Base-by-base conservation (phyloP, 2,113 vertebrate genomes). In the Hippocampus comes region DNA sequence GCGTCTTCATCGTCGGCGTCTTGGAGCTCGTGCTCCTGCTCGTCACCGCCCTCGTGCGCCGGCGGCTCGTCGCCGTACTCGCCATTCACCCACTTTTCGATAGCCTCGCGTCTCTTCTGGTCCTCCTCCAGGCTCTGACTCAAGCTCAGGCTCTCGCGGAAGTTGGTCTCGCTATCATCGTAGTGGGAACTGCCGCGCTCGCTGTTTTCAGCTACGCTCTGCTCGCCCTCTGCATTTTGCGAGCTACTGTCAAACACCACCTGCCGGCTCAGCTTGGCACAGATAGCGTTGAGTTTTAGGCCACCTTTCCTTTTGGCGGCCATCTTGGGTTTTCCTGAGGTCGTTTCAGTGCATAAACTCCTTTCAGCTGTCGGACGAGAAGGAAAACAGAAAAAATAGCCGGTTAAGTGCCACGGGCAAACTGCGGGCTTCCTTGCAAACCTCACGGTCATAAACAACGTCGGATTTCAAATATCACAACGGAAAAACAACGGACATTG, bases 271-370 rank as follows among this genome's bases (percentile, higher is more conserved):
- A 99, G 94, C 94, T 99, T 99, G 94, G 97, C 97, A 87, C 97
- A 99, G 94, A 99, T 99, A 78, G 96, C 97, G 0, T 99, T 99
- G 60, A 99, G 94, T 90, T 99, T 99, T 94, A 99, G 95, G 95
- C 97, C 97, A 88, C 97, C 96, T 95, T 99, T 99, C 92, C 97
- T 96, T 93, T 99, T 99, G 94, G 96, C 93, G 87, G 97, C 97
- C 97, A 98, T 99, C 48, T 95, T 93, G 91, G 95, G 90, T 94
- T 95, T 98, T 95, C 96, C 95, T 95, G 97, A 93, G 91, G 94
- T 94, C 85, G 93, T 90, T 94, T 98, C 95, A 91, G 95, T 94
- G 95, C 96, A 97, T 95, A 95, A 94, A 94, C 93, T 94, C 94
- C 96, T 96, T 96, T 98, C 96, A 96, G 96, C 97, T 98, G 90